phyloP scores from a whole-genome alignment of 1,140 invertebrate genomes.

The Aphelinus certus region DNA sequence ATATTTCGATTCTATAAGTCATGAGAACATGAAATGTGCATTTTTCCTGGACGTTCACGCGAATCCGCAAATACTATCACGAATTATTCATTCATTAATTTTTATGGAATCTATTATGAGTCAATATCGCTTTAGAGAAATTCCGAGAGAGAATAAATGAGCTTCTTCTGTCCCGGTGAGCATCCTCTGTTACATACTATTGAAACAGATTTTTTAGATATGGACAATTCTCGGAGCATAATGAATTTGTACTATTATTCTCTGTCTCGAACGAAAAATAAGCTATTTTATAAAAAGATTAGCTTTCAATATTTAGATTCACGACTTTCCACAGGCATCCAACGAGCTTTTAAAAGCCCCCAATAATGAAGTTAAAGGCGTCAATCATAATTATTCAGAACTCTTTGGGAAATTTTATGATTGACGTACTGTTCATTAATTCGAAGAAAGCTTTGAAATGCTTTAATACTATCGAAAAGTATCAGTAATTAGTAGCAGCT shows the following conservation, averaged over 20 bases:
- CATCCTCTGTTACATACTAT: too few species aligned
- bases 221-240: neutral
- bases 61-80: too few species aligned
- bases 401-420: slow-evolving; percentile 7
- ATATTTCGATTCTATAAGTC: too few species aligned
- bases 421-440: slow-evolving; percentile 3
- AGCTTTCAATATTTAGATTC: too few species aligned
- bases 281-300: neutral
- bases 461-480: neutral
- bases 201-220: neutral
- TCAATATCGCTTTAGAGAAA: too few species aligned
- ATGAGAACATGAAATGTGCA: too few species aligned
- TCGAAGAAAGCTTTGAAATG: neutral
- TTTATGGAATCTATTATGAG: too few species aligned
- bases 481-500: neutral
- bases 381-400: slow-evolving; percentile 21
- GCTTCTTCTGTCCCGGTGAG: too few species aligned
- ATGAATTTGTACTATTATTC: neutral
- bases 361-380: slow-evolving; percentile 7
- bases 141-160: too few species aligned
- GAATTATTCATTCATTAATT: too few species aligned
- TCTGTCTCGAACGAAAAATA: neutral
- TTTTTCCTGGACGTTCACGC: too few species aligned
- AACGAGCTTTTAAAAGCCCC: slow-evolving; percentile 9
- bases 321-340: neutral